Base-by-base conservation (phyloP, 1,140 invertebrate species). In the Aphis craccivora region DNA sequence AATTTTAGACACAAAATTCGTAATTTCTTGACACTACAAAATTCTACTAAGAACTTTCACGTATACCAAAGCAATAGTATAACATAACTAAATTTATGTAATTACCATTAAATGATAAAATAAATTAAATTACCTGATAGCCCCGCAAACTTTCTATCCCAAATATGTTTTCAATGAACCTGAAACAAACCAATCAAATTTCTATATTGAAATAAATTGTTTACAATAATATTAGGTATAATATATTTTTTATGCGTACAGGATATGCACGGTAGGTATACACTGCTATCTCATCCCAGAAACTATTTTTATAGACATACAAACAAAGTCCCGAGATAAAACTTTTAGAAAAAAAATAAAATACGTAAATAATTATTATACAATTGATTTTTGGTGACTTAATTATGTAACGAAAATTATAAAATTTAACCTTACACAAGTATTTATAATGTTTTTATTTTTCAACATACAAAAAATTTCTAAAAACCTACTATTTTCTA, bases 111-210 rank as follows among this genome's bases (percentile, higher is more conserved):
- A 53, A 53, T 55, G 3, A 67, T 67, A 67, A 67, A 67, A 67
- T 67, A 67, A n/a, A 55, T 55, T 53, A 55, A n/a, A 55, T 89
- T 89, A 89, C 87, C 87, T 55, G 30, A 53, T 37, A n/a, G 22
- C 20, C 20, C 48, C n/a, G 87, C 55, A 23, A 55, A 37, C 11
- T 11, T 0, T 43, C 22, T 37, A 51, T 25, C 22, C 25, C 35
- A 23, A 55, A 8, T 88, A 20, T 22, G n/a, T 88, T 89, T 35
- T 53, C 8, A 20, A 55, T 37, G n/a, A 89, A 89, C 55, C 87
- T 89, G 35, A 53, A 89, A 89, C 48, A 89, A 35, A 89, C 22
- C 51, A 55, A 53, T 55, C 5, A 55, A 40, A 89, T 3, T 4
- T 89, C n/a, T 37, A 5, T 14, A 55, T 40, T 89, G 3, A 89